Base-by-base conservation (phyloP, 2,797 vertebrate species). In the Anguilla megastoma region DNA sequence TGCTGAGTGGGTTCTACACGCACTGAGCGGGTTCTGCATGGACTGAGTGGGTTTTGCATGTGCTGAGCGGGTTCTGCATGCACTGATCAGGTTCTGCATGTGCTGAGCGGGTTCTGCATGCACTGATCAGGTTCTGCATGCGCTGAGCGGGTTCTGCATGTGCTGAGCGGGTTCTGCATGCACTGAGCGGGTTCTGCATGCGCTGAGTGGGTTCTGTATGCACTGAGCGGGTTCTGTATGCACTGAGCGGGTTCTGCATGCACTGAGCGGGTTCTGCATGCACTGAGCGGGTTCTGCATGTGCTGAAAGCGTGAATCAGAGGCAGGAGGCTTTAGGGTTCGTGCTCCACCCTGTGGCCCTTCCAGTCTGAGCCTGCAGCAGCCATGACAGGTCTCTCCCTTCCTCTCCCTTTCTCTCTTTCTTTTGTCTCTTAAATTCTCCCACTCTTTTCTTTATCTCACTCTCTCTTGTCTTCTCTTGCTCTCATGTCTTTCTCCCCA, bases 331-430 rank as follows among this genome's bases (percentile, higher is more conserved):
- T 60, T 92, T 92, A 94, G 92, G 92, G 94, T 94, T 95, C 94
- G 95, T 94, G 94, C 94, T 96, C 88, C 54, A 89, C 91, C 94
- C 89, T 93, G 89, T 93, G 90, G 91, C 91, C 33, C 71, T 91
- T 96, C 96, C 92, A 96, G 97, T 96, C 93, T 92, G 90, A 94
- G 94, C 97, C 96, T 97, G 97, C 91, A 93, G 93, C 94, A 96
- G 95, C 95, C 96, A 94, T 90, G 95, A 92, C 88, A 87, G 91
- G 84, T 83, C 89, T 16, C 85, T 86, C 87, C 86, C 88, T 30
- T 76, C 88, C 76, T 41, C 74, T 58, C 33, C n/a, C 71, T 27
- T 2, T 41, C 4, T 58, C 52, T 3, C 66, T 45, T 50, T 58
- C 33, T n/a, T 60, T 60, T 60, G 12, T 60, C 18, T 60, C 58